Base-by-base conservation (phyloP, 2,888 invertebrate species). In the Leucoptera coffeella region DNA sequence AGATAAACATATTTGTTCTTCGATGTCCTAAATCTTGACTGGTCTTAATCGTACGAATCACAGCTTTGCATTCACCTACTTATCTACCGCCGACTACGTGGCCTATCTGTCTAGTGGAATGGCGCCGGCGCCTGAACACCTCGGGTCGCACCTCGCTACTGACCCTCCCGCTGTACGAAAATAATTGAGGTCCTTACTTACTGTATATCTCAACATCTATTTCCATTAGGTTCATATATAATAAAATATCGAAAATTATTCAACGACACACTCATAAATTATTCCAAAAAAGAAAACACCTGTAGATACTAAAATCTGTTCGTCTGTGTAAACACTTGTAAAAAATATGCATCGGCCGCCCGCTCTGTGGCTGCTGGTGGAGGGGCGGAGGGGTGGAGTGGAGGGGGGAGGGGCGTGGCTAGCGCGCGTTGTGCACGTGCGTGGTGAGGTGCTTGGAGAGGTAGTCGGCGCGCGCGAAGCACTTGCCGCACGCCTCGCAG, bases 401-500 rank as follows among this genome's bases (percentile, higher is more conserved):
- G n/a, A n/a, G n/a, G n/a, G n/a, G n/a, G n/a, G n/a, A n/a, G n/a
- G n/a, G n/a, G n/a, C n/a, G n/a, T n/a, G n/a, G n/a, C n/a, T 54
- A 82, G 46, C 82, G 80, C 33, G 78, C 73, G 48, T 78, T 78
- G 61, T 89, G 89, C 41, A 89, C 87, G 67, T 91, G 90, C 15
- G 90, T 91, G 35, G 90, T 90, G 39, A 91, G 77, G 60, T 91
- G 90, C 59, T 91, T 91, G 43, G 89, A 89, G 30, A 91, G 77
- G 48, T 91, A 91, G 54, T 91, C 90, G 28, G 90, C 90, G 27
- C 90, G 75, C 14, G 90, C 90, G 59, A 91, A 91, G 54, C 89
- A 89, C 59, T 90, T 90, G 37, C 89, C 90, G 58, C 90, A 91
- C 54, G 89, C 88, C 57, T 90, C 89, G 65, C 90, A 91, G 53